phyloP scores from a whole-genome alignment of 1,140 invertebrate species.

The Hirudo medicinalis region DNA sequence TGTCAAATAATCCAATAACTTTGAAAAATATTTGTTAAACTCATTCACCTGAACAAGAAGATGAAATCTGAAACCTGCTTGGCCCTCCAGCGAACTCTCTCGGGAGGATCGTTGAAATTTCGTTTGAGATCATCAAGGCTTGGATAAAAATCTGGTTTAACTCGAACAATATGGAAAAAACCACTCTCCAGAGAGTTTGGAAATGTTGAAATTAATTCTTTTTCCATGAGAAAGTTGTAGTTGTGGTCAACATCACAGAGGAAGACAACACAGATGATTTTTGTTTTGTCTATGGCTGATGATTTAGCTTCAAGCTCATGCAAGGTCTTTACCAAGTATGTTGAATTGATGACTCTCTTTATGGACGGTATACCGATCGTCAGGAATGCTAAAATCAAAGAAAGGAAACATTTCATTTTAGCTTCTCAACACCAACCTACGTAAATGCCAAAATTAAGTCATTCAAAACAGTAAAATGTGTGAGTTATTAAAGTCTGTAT shows the following conservation, averaged over 20 bases:
- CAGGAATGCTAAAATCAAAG: conserved; percentile 27
- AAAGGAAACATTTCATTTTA: neutral
- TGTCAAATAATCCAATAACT: too few relatives aligned
- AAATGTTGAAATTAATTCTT: conserved; percentile 23
- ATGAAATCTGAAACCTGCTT: conserved; percentile 32
- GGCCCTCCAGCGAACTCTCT: conserved; percentile 35
- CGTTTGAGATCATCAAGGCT: conserved; percentile 29
- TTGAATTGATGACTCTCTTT: conserved; percentile 23
- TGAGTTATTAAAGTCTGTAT: too few relatives aligned
- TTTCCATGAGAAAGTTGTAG: conserved; percentile 25
- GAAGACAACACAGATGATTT: conserved; percentile 28
- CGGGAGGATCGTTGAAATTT: conserved; percentile 33
- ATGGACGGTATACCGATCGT: conserved; percentile 35
- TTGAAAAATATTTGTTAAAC: too few relatives aligned
- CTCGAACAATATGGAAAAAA: conserved; percentile 33
- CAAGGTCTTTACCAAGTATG: conserved; percentile 30
- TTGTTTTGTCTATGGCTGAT: conserved; percentile 19
- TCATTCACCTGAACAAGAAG: too few relatives aligned
- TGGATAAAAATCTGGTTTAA: conserved; percentile 31
- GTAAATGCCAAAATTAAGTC: too few relatives aligned
- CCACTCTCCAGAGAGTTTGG: conserved; percentile 24
- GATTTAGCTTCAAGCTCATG: conserved; percentile 27
- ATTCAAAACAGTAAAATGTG: too few relatives aligned
- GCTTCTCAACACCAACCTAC: too few relatives aligned
- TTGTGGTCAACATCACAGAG: conserved; percentile 27